Conservation (phyloP, 2,797 vertebrate species). For the Enoplosus armatus region DNA sequence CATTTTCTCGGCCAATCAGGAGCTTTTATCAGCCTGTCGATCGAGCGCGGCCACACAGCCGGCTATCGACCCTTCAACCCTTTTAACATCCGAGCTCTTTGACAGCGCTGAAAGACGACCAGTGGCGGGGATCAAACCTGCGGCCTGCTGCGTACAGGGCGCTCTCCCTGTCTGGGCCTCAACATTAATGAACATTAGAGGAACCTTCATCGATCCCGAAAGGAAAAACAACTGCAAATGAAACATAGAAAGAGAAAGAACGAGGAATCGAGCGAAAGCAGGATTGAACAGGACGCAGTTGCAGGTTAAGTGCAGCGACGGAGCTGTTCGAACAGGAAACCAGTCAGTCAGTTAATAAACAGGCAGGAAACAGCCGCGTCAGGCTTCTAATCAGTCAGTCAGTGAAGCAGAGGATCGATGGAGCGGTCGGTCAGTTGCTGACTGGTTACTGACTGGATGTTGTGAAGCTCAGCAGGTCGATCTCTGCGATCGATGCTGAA, state of each 20-base stretch:
- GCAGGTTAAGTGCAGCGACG: neutral
- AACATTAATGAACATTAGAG: conserved; percentile 53
- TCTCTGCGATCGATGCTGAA: conserved; percentile 69
- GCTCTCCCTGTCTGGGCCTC: conserved; percentile 28
- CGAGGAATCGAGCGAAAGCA: neutral
- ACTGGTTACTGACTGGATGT: conserved; percentile 71
- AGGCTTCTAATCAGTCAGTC: conserved; percentile 61
- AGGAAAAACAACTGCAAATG: neutral
- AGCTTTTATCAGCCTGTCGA: conserved; percentile 42
- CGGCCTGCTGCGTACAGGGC: conserved; percentile 45
- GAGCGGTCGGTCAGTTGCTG: conserved; percentile 43
- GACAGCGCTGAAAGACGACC: conserved; percentile 40
- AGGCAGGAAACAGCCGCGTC: conserved; percentile 52
- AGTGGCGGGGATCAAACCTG: conserved; percentile 61
- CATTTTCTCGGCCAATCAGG: conserved; percentile 55
- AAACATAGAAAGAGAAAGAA: conserved; percentile 6
- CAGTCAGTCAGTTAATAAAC: conserved; percentile 38
- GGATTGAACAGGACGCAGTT: neutral
- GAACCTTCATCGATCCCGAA: conserved; percentile 28
- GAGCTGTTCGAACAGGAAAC: conserved; percentile 28
- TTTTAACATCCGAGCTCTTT: conserved; percentile 49
- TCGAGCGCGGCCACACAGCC: conserved; percentile 36
- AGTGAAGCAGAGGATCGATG: conserved; percentile 47
- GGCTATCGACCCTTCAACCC: conserved; percentile 61
- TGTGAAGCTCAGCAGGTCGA: conserved; percentile 73